These are phyloP conservation scores for Characodon lateralis DNA, from an alignment of 2,797 vertebrate genomes.

Conservation along the genomic window DNA sequence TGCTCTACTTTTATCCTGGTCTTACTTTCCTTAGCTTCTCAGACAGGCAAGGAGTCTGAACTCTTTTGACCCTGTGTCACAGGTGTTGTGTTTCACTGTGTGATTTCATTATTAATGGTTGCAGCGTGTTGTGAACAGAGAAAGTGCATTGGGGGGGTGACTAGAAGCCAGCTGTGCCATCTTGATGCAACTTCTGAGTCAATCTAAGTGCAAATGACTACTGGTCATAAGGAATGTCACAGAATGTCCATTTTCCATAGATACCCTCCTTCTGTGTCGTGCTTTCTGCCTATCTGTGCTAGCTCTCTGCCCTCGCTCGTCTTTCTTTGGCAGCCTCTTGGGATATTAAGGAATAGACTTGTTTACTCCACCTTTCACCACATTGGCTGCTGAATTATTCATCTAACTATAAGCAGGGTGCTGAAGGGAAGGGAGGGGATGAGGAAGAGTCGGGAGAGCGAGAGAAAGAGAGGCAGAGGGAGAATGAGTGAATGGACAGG, in stretches of 20 bases:
- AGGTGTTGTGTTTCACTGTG: conserved; percentile 64
- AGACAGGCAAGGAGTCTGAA: conserved; percentile 60
- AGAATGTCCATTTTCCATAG: conserved; percentile 71
- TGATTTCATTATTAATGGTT: conserved; percentile 75
- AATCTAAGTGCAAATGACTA: conserved; percentile 83
- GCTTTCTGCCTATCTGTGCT: conserved; percentile 63
- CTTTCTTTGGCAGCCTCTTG: conserved; percentile 79
- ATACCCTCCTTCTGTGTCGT: conserved; percentile 64
- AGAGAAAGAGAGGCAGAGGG: conserved; percentile 50
- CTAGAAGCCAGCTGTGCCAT: conserved; percentile 68
- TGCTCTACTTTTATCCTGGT: conserved; percentile 52
- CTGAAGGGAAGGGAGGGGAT: conserved; percentile 55
- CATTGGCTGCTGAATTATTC: conserved; percentile 87
- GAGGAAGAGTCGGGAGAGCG: conserved; percentile 39
- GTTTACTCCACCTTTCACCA: conserved; percentile 89
- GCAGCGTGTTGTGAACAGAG: conserved; percentile 7
- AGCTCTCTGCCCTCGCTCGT: conserved; percentile 69
- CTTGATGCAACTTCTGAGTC: conserved; percentile 77
- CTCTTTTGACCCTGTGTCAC: conserved; percentile 56
- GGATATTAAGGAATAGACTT: conserved; percentile 88
- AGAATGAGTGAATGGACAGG: conserved; percentile 77
- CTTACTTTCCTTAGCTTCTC: conserved; percentile 62
- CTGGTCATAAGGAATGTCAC: conserved; percentile 70
- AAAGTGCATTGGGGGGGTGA: conserved; percentile 23
- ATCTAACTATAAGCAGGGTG: conserved; percentile 82